Conservation (phyloP, 2,888 invertebrate genomes). For the Druceiella hillmani region DNA sequence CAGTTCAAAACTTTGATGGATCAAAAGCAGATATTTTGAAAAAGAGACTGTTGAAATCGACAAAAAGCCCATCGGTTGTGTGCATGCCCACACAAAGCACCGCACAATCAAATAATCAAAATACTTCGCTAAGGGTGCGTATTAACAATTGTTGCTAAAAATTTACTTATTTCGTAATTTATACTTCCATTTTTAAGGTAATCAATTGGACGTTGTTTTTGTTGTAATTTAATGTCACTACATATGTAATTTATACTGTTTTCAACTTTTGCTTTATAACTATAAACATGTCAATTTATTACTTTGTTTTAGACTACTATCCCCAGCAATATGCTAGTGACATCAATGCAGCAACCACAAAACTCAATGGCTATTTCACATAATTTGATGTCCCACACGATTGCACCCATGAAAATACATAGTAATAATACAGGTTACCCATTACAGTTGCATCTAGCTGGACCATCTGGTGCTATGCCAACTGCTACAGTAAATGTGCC, state of each 20-base stretch:
- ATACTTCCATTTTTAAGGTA: too few species aligned
- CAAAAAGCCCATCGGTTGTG: slow-evolving; percentile 29
- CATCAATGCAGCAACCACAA: slow-evolving; percentile 44
- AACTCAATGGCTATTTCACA: slow-evolving; percentile 45
- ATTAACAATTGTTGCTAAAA: too few species aligned
- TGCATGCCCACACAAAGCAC: slow-evolving; percentile 35
- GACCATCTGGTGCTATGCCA: not conserved
- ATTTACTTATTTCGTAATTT: too few species aligned
- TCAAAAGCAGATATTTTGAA: slow-evolving; percentile 48
- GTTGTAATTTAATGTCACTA: too few species aligned
- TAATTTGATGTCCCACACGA: slow-evolving; percentile 42
- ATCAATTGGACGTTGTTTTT: too few species aligned
- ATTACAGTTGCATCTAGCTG: slow-evolving; percentile 32
- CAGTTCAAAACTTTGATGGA: slow-evolving; percentile 51
- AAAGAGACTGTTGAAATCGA: slow-evolving; percentile 47
- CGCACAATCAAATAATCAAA: slow-evolving; percentile 42
- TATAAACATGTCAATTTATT: too few species aligned
- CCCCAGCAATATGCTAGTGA: slow-evolving; percentile 49
- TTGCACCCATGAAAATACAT: slow-evolving; percentile 46
- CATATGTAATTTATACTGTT: too few species aligned
- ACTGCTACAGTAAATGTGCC: slow-evolving; percentile 47
- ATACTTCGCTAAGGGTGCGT: slow-evolving; percentile 48
- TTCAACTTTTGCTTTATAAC: too few species aligned
- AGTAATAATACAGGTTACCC: slow-evolving; percentile 39
- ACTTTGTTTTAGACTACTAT: slow-evolving; percentile 43